A percentile compares a stretch with the other conserved stretches of the same genome.
phyloP scores from a whole-genome alignment of 2,113 vertebrate genomes.

The Elaphurus davidianus region DNA sequence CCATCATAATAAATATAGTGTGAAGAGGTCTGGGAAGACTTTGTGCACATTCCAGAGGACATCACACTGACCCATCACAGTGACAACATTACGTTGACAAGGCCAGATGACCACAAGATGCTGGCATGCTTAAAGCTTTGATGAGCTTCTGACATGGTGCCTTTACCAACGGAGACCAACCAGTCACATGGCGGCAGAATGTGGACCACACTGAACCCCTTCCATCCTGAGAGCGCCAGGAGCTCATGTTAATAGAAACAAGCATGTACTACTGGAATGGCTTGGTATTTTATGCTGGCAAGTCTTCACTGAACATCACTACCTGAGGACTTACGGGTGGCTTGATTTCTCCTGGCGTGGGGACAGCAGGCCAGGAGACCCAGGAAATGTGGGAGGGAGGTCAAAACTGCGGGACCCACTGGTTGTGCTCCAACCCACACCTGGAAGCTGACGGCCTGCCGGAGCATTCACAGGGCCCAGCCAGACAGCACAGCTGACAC shows the following conservation, averaged over 20 bases:
- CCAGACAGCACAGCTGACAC: not conserved
- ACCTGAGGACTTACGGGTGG: not conserved
- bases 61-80: not conserved
- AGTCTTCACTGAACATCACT: not conserved
- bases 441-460: not conserved
- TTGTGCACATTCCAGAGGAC: not conserved
- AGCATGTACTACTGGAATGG: not conserved
- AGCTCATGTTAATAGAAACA: not conserved
- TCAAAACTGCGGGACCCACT: not conserved
- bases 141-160: not conserved
- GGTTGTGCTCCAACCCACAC: no score
- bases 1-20: not conserved
- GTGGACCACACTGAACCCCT: not conserved
- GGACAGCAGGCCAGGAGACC: not conserved
- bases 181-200: not conserved
- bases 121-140: not conserved
- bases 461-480: not conserved
- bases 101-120: not conserved
- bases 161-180: not conserved
- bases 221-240: not conserved
- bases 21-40: not conserved
- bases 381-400: not conserved
- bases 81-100: not conserved
- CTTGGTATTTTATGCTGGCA: not conserved
- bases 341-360: not conserved